Evolutionary conservation across 2,888 invertebrate species (phyloP).

Genomic region (Ditylenchus weischeri): DNA sequence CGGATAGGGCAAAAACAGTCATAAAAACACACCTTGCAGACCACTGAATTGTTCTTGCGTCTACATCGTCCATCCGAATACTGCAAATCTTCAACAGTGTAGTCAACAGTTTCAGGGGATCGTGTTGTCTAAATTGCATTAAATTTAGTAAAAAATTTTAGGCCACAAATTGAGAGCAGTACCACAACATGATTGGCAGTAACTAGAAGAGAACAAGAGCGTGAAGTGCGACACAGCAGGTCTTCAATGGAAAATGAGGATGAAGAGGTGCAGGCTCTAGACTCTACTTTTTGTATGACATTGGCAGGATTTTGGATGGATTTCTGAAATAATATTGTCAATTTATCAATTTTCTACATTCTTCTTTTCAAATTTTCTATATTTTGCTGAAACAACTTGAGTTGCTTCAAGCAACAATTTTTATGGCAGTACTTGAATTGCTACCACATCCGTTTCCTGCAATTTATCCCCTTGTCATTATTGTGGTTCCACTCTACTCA

Average conservation of each 20-base stretch:
- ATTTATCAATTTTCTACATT: neutral
- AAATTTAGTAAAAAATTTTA: neutral
- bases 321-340: neutral
- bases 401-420: constrained; percentile 1
- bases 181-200: too few species aligned
- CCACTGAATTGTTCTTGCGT: constrained; percentile 3
- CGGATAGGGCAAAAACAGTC: too few species aligned
- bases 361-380: neutral
- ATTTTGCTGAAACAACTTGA: neutral
- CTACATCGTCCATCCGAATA: constrained; percentile 37
- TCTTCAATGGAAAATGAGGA: constrained; percentile 5
- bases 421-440: neutral
- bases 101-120: constrained; percentile 19
- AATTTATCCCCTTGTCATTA: neutral
- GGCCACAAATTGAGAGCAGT: neutral
- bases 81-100: constrained; percentile 36
- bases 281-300: neutral
- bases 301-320: neutral
- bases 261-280: neutral
- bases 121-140: neutral
- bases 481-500: neutral
- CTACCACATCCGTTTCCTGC: constrained; percentile 4
- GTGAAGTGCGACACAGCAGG: neutral
- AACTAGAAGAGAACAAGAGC: neutral
- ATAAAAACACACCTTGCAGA: too few species aligned